Evolutionary conservation across 2,113 vertebrate genomes (phyloP).

Genomic region (Panurus biarmicus): DNA sequence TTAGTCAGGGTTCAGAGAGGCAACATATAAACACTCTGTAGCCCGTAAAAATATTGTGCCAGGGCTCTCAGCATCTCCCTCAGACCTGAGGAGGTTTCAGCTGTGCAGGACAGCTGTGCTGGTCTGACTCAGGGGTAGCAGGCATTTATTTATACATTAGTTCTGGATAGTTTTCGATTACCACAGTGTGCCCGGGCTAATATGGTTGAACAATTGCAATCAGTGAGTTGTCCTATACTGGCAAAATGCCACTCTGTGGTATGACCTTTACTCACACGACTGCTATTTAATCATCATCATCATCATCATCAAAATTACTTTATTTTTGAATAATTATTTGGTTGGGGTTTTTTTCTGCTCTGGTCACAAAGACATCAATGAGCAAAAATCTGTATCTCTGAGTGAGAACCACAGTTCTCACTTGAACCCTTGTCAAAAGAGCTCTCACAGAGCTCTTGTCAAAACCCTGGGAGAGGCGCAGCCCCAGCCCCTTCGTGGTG

Average conservation of each 20-base stretch:
- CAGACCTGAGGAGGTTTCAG: slow-evolving; percentile 2
- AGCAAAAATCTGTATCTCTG: neutral
- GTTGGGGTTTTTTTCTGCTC: neutral
- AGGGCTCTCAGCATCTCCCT: neutral
- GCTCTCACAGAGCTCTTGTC: neutral
- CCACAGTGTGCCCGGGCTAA: slow-evolving; percentile 71
- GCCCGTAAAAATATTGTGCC: neutral
- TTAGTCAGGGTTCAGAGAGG: neutral
- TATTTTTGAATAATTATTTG: slow-evolving; percentile 29
- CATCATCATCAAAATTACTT: slow-evolving; percentile 38
- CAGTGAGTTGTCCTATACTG: slow-evolving; percentile 65
- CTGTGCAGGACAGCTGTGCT: slow-evolving; percentile 22
- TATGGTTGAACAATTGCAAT: slow-evolving; percentile 74
- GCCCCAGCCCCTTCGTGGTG: neutral
- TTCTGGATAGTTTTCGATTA: slow-evolving; percentile 76
- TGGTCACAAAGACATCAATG: neutral
- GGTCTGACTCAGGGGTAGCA: slow-evolving; percentile 39
- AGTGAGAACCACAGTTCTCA: neutral
- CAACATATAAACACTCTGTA: neutral
- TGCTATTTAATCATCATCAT: slow-evolving; percentile 54
- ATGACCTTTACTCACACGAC: slow-evolving; percentile 66
- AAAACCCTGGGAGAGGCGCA: neutral
- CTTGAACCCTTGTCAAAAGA: neutral
- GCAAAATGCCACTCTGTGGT: slow-evolving; percentile 69
- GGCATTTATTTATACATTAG: slow-evolving; percentile 75